Conservation (phyloP, 2,888 invertebrate genomes). For the Meiosimyza decipiens region DNA sequence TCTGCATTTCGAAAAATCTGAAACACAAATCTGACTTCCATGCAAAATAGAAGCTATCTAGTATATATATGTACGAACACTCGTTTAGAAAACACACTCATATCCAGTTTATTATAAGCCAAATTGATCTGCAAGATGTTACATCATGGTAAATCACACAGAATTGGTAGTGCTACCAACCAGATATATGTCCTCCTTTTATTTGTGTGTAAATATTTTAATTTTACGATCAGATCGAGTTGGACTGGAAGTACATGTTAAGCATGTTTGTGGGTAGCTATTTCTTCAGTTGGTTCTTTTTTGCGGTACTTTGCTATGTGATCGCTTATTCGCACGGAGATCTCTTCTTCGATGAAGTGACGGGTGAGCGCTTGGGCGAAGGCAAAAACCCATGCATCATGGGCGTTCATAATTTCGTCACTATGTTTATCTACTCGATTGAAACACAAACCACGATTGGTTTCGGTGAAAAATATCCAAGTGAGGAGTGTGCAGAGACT, state of each 20-base stretch:
- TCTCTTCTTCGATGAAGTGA: conserved; percentile 72
- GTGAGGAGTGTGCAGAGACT: conserved; percentile 86
- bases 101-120: no score
- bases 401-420: conserved; percentile 73
- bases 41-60: no score
- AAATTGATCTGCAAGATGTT: no score
- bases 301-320: conserved; percentile 83
- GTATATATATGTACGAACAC: no score
- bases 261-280: conserved; percentile 87
- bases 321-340: conserved; percentile 83
- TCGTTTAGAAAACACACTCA: no score
- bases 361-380: conserved; percentile 64
- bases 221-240: conserved; percentile 71
- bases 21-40: background rate
- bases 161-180: no score
- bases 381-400: conserved; percentile 70
- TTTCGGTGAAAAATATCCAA: conserved; percentile 83
- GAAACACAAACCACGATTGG: conserved; percentile 90
- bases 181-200: no score
- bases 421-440: conserved; percentile 83
- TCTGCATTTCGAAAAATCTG: no score
- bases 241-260: conserved; percentile 92
- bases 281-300: conserved; percentile 82
- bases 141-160: no score
- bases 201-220: conserved; percentile 42